Conservation (phyloP, 2,113 vertebrate genomes). For the Eurypyga helias region DNA sequence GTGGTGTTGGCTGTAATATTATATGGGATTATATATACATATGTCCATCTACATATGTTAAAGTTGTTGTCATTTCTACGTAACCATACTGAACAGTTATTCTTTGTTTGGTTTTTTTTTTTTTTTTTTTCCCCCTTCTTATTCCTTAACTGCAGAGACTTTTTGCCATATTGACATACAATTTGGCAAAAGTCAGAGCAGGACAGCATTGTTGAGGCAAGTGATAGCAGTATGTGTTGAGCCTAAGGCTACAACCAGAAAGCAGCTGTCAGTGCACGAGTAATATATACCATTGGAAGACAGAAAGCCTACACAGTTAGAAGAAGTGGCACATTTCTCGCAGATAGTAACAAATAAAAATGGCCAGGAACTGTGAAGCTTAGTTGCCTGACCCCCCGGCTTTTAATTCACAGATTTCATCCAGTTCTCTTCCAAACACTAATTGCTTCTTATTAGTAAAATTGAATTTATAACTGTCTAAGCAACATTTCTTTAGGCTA, state of each 20-base stretch:
- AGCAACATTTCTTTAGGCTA: not conserved
- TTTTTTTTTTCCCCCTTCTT: not conserved
- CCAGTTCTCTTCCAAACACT: not conserved
- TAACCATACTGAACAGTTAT: not conserved
- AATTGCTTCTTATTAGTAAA: conserved; percentile 34
- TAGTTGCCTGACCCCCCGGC: not conserved
- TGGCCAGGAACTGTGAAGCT: not conserved
- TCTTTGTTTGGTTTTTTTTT: not conserved
- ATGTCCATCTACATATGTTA: not conserved
- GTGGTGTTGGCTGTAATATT: not conserved
- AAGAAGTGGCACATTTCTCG: not conserved
- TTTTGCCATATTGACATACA: conserved; percentile 14
- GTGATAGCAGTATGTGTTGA: not conserved
- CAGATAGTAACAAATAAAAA: not conserved
- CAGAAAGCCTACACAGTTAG: not conserved
- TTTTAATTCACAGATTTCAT: not conserved
- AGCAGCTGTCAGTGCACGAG: conserved; percentile 26
- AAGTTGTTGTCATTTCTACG: not conserved
- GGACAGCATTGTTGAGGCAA: not conserved
- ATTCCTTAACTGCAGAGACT: not conserved
- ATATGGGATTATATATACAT: not conserved
- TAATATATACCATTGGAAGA: not conserved
- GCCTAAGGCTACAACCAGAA: conserved; percentile 31
- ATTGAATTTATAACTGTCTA: not conserved
- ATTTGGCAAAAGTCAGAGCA: conserved; percentile 47